Percentiles rank a stretch among this genome's conserved stretches.
phyloP scores from a whole-genome alignment of 1,140 invertebrate genomes.

The Amyelois transitella region DNA sequence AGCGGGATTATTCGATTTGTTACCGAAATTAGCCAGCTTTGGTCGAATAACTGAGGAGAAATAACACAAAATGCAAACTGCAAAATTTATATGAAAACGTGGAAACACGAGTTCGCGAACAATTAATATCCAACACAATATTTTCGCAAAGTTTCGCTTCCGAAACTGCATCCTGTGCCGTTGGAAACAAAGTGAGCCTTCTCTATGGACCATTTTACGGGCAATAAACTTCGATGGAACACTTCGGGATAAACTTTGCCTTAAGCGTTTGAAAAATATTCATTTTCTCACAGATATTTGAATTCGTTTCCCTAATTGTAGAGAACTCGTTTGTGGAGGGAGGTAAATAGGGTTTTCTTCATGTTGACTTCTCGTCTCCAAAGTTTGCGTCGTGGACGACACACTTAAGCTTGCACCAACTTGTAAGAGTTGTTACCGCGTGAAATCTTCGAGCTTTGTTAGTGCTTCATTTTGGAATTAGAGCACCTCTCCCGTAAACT shows the following conservation, averaged over 20 bases:
- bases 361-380: constrained; percentile 35
- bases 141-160: constrained; percentile 52
- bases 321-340: constrained; percentile 2
- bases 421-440: constrained; percentile 25
- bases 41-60: neutral
- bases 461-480: constrained; percentile 25
- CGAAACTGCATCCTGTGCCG: constrained; percentile 28
- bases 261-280: constrained; percentile 21
- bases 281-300: constrained; percentile 19
- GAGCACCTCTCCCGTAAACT: constrained; percentile 8
- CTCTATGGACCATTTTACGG: constrained; percentile 47
- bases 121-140: constrained; percentile 55
- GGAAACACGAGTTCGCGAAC: constrained; percentile 27
- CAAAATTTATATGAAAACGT: constrained; percentile 16
- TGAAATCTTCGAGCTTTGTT: constrained; percentile 25
- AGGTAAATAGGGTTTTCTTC: neutral
- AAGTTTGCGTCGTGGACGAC: constrained; percentile 23
- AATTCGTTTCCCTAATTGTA: neutral
- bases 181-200: constrained; percentile 43
- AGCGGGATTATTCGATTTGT: constrained; percentile 20
- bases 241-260: constrained; percentile 20
- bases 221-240: constrained; percentile 34
- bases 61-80: neutral
- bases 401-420: constrained; percentile 17
- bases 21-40: constrained; percentile 5